These are phyloP conservation scores for Dasypus novemcinctus DNA, from an alignment of 2,113 vertebrate genomes.

Conservation along the genomic window DNA sequence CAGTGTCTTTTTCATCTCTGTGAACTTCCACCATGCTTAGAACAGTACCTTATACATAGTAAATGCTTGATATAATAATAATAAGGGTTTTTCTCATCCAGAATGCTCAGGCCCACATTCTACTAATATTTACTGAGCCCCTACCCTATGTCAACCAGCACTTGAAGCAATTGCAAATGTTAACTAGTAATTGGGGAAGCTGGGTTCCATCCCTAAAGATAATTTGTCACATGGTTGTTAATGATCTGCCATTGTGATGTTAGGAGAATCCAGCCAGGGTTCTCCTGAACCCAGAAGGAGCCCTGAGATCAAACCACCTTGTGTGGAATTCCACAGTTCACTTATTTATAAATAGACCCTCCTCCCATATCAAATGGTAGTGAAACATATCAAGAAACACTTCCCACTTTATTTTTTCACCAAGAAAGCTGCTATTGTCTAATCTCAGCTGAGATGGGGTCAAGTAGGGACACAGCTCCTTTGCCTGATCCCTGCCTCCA, in stretches of 20 bases:
- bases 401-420: not conserved
- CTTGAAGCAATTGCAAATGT: not conserved
- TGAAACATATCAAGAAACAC: not conserved
- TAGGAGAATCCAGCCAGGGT: not conserved
- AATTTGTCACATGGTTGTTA: not conserved
- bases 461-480: constrained; percentile 42
- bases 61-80: not conserved
- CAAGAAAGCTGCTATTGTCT: constrained; percentile 67
- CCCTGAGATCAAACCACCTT: not conserved
- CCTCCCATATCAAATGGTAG: not conserved
- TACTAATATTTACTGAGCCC: not conserved
- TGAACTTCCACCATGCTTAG: not conserved
- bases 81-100: not conserved
- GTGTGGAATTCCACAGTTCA: not conserved
- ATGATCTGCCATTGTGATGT: not conserved
- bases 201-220: not conserved
- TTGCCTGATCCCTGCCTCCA: not conserved
- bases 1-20: not conserved
- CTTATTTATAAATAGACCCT: not conserved
- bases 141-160: not conserved
- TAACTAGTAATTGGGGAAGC: not conserved
- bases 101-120: not conserved
- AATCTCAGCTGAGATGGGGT: not conserved
- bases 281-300: not conserved
- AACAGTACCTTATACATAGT: not conserved